Evolutionary conservation across 2,113 vertebrate genomes (phyloP).

Genomic region (Sturnira hondurensis): DNA sequence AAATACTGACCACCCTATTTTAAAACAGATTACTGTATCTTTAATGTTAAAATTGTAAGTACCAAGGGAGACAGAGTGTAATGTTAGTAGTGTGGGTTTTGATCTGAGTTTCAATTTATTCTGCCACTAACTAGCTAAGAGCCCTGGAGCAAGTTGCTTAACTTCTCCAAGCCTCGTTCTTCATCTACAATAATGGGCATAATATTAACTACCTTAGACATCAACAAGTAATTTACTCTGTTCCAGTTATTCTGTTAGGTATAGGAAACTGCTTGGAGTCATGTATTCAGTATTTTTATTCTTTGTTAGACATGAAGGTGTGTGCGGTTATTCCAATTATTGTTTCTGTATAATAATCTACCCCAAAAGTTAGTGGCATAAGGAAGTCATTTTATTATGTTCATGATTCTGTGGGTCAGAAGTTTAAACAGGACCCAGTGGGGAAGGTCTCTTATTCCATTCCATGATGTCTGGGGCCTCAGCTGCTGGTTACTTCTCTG

Average conservation of each 20-base stretch:
- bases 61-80: not conserved
- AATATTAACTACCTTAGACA: not conserved
- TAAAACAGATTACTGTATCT: not conserved
- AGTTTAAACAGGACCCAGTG: not conserved
- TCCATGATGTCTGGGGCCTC: not conserved
- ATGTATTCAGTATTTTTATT: not conserved
- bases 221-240: not conserved
- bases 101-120: slow-evolving; percentile 24
- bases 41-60: not conserved
- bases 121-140: not conserved
- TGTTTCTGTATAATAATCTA: not conserved
- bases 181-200: slow-evolving; percentile 1
- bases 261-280: not conserved
- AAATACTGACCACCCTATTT: not conserved
- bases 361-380: not conserved
- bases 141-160: not conserved
- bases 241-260: not conserved
- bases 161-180: not conserved
- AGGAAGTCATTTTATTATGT: slow-evolving; percentile 23
- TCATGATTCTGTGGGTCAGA: not conserved
- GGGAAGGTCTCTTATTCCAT: not conserved
- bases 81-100: not conserved
- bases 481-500: not conserved
- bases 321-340: not conserved
- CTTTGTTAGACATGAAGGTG: not conserved